Evolutionary conservation across 2,113 vertebrate species (phyloP), one percentile per base, ranked within the genome.

Genomic region (Vidua macroura): DNA sequence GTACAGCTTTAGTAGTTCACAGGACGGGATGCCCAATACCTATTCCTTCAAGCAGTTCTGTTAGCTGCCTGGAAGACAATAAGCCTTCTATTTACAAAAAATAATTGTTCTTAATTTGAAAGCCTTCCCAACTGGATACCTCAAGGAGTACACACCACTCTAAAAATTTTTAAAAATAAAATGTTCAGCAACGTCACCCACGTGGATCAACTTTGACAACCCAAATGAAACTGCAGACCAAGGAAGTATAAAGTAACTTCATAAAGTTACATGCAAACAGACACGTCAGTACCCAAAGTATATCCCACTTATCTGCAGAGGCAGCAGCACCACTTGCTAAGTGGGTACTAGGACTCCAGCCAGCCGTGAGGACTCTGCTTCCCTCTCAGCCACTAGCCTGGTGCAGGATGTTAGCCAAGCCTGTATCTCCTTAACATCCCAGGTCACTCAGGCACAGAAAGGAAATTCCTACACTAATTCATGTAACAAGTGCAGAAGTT

Each of bases 71-170:
- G 21, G 35, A 93, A 86, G 43, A 59, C 19, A 62, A 19, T 0
- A 3, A 31, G 19, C 48, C 15, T 43, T 39, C 24, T 33, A 7
- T 25, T 31, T 51, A 86, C 10, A 60, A 81, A 81, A 59, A 25
- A 20, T 30, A 33, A 27, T 1, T 12, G 20, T 23, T 83, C 15
- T 9, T 59, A 44, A 51, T 70, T 46, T 66, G 23, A 49, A 86
- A 66, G 46, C 14, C 7, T 41, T 49, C 17, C 22, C 28, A 49
- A 30, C 1, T 58, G 46, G n/a, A 24, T 28, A 62, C 15, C 24
- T 41, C 5, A 43, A 63, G 18, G 7, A 68, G 4, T 7, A 28
- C 0, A 0, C 19, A 73, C 11, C 9, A 28, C 10, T 64, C n/a
- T n/a, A 53, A 63, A 73, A 30, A 31, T 6, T 18, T 49, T 10